These are phyloP conservation scores for Cheilosia impressa DNA, from an alignment of 2,888 invertebrate species.

Conservation along the genomic window DNA sequence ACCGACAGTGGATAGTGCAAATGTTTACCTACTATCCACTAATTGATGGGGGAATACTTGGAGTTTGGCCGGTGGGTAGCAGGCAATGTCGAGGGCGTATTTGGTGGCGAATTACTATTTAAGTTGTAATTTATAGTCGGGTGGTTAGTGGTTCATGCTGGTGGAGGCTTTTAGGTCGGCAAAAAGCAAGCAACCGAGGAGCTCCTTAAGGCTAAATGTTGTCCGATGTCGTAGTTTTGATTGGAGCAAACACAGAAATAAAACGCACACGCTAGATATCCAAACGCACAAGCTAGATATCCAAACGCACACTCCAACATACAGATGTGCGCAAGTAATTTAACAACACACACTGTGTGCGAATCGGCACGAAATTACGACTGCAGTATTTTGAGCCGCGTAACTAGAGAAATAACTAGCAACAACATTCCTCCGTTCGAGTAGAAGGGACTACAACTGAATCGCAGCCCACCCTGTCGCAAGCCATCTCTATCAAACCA, in stretches of 20 bases:
- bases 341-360: too few relatives aligned
- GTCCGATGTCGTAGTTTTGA: too few relatives aligned
- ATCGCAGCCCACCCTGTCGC: not conserved
- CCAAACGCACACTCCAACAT: too few relatives aligned
- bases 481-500: slow-evolving; percentile 1
- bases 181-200: too few relatives aligned
- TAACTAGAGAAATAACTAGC: not conserved
- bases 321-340: too few relatives aligned
- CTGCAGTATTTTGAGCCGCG: too few relatives aligned
- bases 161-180: not conserved
- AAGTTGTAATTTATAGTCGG: slow-evolving; percentile 7
- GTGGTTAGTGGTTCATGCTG: not conserved
- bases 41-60: slow-evolving; percentile 21
- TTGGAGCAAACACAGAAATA: too few relatives aligned
- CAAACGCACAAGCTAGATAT: too few relatives aligned
- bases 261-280: too few relatives aligned
- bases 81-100: not conserved
- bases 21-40: slow-evolving; percentile 17
- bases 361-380: too few relatives aligned
- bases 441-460: not conserved
- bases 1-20: not conserved
- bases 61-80: not conserved
- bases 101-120: slow-evolving; percentile 3
- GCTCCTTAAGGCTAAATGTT: too few relatives aligned
- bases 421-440: not conserved